Conservation (phyloP, 2,113 vertebrate genomes). For the Mustelus asterias region DNA sequence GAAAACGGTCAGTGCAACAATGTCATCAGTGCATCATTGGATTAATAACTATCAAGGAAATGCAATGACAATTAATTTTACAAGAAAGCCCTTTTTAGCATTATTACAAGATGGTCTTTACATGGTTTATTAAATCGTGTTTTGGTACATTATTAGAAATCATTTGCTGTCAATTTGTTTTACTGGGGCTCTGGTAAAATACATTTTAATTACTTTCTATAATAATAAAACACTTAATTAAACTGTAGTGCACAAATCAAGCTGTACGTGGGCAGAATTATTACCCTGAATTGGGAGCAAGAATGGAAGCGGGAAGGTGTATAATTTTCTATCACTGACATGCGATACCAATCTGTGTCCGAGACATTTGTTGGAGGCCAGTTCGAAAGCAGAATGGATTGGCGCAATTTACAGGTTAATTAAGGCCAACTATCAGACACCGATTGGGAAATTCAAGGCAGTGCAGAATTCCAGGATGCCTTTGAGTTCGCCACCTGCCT, state of each 20-base stretch:
- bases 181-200: neutral
- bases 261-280: neutral
- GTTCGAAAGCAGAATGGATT: neutral
- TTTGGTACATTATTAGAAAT: slow-evolving; percentile 3
- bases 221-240: neutral
- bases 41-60: too few species aligned
- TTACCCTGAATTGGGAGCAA: neutral
- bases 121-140: neutral
- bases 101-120: neutral
- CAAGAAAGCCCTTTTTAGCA: too few species aligned
- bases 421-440: neutral
- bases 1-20: neutral
- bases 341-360: neutral
- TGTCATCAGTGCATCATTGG: neutral
- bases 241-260: neutral
- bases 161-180: neutral
- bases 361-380: neutral
- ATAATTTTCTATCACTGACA: neutral
- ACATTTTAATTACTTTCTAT: neutral
- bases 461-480: too few species aligned
- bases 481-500: too few species aligned
- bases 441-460: neutral
- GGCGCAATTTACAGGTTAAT: neutral
- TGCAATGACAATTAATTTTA: neutral
- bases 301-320: neutral